Evolutionary conservation across 2,113 vertebrate genomes (phyloP), one percentile per base, ranked within the genome.

Genomic region (Lota lota): DNA sequence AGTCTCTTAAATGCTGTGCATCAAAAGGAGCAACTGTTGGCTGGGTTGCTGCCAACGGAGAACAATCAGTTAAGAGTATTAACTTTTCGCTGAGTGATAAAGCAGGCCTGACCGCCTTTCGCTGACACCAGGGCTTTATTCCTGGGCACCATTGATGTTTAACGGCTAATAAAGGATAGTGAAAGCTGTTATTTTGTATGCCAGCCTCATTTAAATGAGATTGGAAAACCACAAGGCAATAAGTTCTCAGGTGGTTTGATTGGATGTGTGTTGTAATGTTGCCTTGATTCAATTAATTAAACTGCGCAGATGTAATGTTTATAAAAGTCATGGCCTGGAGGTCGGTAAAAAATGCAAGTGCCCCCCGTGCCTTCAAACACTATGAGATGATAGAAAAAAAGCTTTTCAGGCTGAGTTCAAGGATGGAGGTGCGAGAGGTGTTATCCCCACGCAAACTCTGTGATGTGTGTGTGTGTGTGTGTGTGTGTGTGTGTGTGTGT

Each of bases 51-150:
- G 59, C 59, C 22, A 17, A 16, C 22, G 22, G 11, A 61, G 59
- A 61, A 61, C 21, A 61, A 59, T 61, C 22, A 22, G 22, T 24
- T 24, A 56, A 16, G 22, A 15, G 59, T 24, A 15, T 24, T 16
- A 24, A 16, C 21, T 61, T 61, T 24, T 61, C 3, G 21, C 21
- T 61, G 21, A 61, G 59, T 22, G 12, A 17, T 61, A 61, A 61
- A 61, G 59, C 59, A 24, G 2, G 22, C 22, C 22, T 61, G 59
- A 24, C 59, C 1, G 59, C 21, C 59, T 24, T 61, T 15, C 12
- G 22, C 21, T 61, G 59, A 61, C 21, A 22, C 21, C 22, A 24
- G 59, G 59, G 59, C 15, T 61, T 61, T 61, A 61, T 61, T 22
- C 59, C 59, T 24, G 22, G 11, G 22, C 22, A 22, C 59, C 16